Conservation (phyloP, 2,888 invertebrate species). For the Itoplectis maculator region DNA sequence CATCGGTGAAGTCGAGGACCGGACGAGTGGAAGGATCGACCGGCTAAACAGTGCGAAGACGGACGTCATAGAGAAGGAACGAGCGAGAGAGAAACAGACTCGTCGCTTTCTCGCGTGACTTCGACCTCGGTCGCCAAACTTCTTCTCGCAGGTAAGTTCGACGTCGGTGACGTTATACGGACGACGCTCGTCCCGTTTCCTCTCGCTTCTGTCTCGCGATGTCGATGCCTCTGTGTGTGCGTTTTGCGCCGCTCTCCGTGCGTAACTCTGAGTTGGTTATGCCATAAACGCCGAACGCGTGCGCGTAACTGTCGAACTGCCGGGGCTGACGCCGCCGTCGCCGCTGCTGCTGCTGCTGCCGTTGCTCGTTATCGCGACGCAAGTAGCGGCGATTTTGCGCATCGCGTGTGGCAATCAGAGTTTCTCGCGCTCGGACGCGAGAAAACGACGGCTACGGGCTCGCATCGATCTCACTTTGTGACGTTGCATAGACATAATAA, state of each 20-base stretch:
- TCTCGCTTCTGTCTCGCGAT: too few relatives aligned
- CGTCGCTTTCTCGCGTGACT: constrained; percentile 21
- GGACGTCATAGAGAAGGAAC: too few relatives aligned
- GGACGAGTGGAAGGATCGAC: neutral
- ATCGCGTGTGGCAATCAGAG: too few relatives aligned
- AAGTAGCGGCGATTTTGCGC: neutral
- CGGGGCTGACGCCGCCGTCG: too few relatives aligned
- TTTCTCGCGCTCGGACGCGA: too few relatives aligned
- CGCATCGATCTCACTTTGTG: too few relatives aligned
- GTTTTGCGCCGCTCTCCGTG: neutral
- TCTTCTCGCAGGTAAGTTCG: constrained; percentile 29
- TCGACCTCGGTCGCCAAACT: constrained; percentile 21
- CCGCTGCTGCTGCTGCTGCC: too few relatives aligned
- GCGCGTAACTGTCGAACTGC: neutral
- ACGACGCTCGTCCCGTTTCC: neutral
- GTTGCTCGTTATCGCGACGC: neutral
- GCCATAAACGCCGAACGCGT: neutral
- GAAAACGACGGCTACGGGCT: too few relatives aligned
- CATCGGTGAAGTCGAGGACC: neutral
- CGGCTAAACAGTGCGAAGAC: constrained; percentile 1
- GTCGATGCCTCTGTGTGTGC: neutral
- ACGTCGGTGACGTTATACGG: constrained; percentile 3
- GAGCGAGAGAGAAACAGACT: neutral
- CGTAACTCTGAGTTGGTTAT: neutral
- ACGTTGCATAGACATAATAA: too few relatives aligned